Conservation (phyloP, 1,140 invertebrate species). For the Latrodectus geometricus region DNA sequence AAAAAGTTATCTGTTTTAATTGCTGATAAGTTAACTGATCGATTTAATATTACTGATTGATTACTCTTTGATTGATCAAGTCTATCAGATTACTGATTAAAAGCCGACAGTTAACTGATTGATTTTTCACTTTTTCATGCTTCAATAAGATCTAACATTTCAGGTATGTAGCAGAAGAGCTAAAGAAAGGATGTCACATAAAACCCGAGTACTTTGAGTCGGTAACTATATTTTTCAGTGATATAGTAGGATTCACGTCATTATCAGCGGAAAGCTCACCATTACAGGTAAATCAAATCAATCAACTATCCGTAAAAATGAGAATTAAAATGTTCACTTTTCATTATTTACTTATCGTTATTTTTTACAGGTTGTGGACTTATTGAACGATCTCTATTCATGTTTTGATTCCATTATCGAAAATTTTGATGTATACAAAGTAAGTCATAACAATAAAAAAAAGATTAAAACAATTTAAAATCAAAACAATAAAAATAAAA, state of each 20-base stretch:
- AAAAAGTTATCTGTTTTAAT: too few species aligned
- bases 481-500: too few species aligned
- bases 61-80: too few species aligned
- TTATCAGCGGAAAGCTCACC: constrained; percentile 96
- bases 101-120: too few species aligned
- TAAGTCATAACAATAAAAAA: constrained; percentile 65
- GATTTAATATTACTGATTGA: too few species aligned
- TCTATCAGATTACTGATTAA: too few species aligned
- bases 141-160: constrained; percentile 71
- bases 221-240: constrained; percentile 95
- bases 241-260: constrained; percentile 97
- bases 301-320: too few species aligned
- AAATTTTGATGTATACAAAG: constrained; percentile 96
- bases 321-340: too few species aligned
- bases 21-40: too few species aligned
- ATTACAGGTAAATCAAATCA: constrained; percentile 74
- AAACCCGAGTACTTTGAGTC: constrained; percentile 62
- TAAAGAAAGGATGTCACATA: constrained; percentile 74
- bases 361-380: constrained; percentile 79
- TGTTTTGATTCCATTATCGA: constrained; percentile 93
- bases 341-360: too few species aligned
- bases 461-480: too few species aligned
- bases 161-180: constrained; percentile 71
- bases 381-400: constrained; percentile 95
- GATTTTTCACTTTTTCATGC: constrained; percentile 58